A percentile compares a stretch with the other conserved stretches of the same genome.
phyloP scores from a whole-genome alignment of 1,140 invertebrate species.

The Cydia fagiglandana region DNA sequence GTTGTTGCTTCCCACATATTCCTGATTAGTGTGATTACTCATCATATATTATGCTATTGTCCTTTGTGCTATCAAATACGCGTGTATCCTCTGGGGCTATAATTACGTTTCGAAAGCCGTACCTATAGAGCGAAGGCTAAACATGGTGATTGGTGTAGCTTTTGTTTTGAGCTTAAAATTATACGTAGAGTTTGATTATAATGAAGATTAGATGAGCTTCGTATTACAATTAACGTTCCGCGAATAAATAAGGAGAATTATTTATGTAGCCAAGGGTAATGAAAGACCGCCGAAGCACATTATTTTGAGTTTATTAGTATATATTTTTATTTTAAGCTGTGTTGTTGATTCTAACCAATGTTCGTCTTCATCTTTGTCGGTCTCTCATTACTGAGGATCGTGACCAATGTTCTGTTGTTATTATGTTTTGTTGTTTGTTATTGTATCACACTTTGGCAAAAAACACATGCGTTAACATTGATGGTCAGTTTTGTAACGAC shows the following conservation, averaged over 20 bases:
- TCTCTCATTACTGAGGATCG: too few relatives aligned
- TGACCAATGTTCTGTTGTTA: too few relatives aligned
- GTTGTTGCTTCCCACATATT: conserved; percentile 28
- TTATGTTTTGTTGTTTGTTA: too few relatives aligned
- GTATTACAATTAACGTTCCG: background rate
- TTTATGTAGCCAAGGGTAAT: too few relatives aligned
- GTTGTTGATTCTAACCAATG: too few relatives aligned
- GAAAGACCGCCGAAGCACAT: too few relatives aligned
- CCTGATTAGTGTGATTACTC: conserved; percentile 27
- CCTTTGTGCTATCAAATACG: conserved; percentile 22
- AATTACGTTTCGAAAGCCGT: conserved; percentile 27
- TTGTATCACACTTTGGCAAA: too few relatives aligned
- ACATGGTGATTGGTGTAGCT: conserved; percentile 16
- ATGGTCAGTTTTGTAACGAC: too few relatives aligned
- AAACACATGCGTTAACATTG: too few relatives aligned
- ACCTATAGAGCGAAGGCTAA: background rate
- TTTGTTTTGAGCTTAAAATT: conserved; percentile 4
- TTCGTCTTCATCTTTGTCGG: too few relatives aligned
- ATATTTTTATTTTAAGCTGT: too few relatives aligned
- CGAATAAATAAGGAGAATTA: background rate
- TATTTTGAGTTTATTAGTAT: too few relatives aligned
- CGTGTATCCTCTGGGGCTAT: conserved; percentile 19
- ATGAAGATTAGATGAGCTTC: background rate
- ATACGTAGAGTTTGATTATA: background rate
- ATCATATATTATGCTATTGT: conserved; percentile 29